A percentile compares a stretch with the other conserved stretches of the same genome.
Evolutionary conservation across 1,140 invertebrate genomes (phyloP).

Genomic region (Tetramorium simillimum): DNA sequence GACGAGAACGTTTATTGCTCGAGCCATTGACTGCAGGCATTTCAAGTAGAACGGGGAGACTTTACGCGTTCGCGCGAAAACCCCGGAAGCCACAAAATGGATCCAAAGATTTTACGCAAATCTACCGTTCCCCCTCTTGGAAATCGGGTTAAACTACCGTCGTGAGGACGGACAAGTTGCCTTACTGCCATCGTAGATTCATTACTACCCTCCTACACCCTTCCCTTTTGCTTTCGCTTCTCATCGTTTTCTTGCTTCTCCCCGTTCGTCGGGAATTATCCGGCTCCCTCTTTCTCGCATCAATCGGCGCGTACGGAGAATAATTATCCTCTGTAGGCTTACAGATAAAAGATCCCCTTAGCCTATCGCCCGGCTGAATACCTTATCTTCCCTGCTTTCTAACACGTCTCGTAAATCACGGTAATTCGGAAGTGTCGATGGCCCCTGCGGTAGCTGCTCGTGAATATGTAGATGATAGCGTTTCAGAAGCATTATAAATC

Average conservation of each 20-base stretch:
- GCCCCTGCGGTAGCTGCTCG: conserved; percentile 68
- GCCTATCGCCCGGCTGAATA: conserved; percentile 73
- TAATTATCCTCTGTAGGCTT: conserved; percentile 82
- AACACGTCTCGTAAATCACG: conserved; percentile 75
- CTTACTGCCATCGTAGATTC: conserved; percentile 77
- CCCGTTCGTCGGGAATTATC: conserved; percentile 76
- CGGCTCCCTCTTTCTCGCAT: conserved; percentile 54
- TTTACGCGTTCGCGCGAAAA: conserved; percentile 71
- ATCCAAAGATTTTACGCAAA: conserved; percentile 75
- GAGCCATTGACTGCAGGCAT: conserved; percentile 67
- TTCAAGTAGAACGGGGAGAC: conserved; percentile 16
- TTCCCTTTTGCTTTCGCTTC: conserved; percentile 30
- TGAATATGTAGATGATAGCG: conserved; percentile 20
- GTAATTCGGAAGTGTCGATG: conserved; percentile 80
- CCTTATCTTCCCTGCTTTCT: conserved; percentile 56
- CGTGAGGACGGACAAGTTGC: conserved; percentile 62
- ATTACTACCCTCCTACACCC: conserved; percentile 73
- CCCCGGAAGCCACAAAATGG: conserved; percentile 72
- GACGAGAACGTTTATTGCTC: conserved; percentile 58
- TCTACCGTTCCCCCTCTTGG: conserved; percentile 66
- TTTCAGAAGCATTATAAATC: conserved; percentile 5
- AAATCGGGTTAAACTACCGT: conserved; percentile 72
- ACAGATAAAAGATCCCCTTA: conserved; percentile 79
- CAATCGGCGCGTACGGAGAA: conserved; percentile 76
- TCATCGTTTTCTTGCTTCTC: conserved; percentile 66